Evolutionary conservation across 2,888 invertebrate genomes (phyloP).

Genomic region (Lumbricus terrestris): DNA sequence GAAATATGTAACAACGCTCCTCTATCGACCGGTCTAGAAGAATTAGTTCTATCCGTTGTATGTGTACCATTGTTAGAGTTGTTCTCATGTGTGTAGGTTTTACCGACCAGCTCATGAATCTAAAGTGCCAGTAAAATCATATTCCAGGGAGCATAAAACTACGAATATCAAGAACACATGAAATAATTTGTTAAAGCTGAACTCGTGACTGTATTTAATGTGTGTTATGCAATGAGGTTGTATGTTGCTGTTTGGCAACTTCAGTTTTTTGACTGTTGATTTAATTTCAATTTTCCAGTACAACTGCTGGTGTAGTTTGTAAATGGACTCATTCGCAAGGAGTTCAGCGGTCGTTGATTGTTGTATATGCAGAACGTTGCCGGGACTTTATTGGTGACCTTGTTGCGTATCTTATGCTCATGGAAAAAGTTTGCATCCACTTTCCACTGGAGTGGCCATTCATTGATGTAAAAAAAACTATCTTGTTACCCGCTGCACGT

Average conservation of each 20-base stretch:
- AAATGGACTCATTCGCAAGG: neutral
- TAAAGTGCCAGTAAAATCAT: neutral
- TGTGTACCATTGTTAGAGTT: neutral
- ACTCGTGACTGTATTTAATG: neutral
- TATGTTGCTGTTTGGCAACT: neutral
- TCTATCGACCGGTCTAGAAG: conserved; percentile 86
- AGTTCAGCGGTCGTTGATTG: neutral
- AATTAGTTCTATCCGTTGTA: neutral
- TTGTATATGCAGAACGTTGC: neutral
- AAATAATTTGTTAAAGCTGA: neutral
- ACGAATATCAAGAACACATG: neutral
- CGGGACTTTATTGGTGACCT: neutral
- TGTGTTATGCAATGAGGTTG: neutral
- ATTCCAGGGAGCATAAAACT: neutral
- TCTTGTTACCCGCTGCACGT: neutral
- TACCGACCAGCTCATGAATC: neutral
- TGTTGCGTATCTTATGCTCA: neutral
- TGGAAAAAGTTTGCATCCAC: neutral
- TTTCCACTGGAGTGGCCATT: neutral
- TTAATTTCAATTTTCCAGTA: neutral
- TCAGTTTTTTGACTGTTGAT: neutral
- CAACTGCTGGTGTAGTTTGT: neutral
- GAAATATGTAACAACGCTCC: conserved; percentile 96
- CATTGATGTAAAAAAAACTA: neutral
- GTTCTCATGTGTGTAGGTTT: neutral